Evolutionary conservation across 2,797 vertebrate species (phyloP).

Genomic region (Phataginus tricuspis): DNA sequence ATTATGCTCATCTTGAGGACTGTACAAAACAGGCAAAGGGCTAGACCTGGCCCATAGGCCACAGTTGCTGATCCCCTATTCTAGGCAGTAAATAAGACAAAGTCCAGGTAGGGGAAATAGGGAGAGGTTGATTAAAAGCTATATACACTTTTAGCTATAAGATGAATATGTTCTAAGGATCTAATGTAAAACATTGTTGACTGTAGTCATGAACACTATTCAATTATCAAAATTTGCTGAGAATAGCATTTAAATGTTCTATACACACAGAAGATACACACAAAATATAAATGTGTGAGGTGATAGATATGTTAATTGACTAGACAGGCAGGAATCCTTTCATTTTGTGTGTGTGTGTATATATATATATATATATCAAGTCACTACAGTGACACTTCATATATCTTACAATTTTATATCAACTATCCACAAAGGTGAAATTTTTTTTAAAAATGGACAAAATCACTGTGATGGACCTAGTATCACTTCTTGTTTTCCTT

Average conservation of each 20-base stretch:
- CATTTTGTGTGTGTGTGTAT: fast-evolving
- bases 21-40: background rate
- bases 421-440: background rate
- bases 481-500: background rate
- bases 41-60: background rate
- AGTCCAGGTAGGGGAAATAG: background rate
- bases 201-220: fast-evolving
- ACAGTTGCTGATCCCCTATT: background rate
- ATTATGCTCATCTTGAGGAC: background rate
- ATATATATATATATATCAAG: too few species aligned
- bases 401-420: background rate
- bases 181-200: fast-evolving
- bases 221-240: background rate
- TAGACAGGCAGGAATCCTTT: background rate
- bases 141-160: fast-evolving
- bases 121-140: background rate
- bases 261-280: background rate
- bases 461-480: background rate
- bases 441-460: background rate
- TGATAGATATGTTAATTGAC: background rate
- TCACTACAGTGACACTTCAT: too few species aligned
- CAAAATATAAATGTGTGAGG: background rate
- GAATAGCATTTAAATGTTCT: background rate
- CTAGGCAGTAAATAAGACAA: background rate
- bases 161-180: background rate